These are phyloP conservation scores for Amblyteles armatorius DNA, from an alignment of 2,888 invertebrate species.

Conservation along the genomic window DNA sequence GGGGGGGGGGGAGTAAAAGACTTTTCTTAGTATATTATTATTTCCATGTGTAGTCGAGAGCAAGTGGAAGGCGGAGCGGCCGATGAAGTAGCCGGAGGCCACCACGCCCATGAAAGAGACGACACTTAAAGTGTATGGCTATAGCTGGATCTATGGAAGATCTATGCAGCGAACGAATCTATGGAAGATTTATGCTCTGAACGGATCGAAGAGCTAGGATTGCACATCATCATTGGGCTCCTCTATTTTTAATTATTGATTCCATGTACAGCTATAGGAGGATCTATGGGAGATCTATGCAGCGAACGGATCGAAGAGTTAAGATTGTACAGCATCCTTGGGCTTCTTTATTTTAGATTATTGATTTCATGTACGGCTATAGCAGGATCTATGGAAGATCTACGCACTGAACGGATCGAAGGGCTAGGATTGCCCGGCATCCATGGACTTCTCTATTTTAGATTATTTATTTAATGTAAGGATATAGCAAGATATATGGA, in stretches of 20 bases:
- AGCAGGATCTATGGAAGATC: no score
- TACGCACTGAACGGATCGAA: neutral
- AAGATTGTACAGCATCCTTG: neutral
- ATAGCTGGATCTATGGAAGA: neutral
- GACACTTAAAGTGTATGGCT: neutral
- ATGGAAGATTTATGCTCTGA: no score
- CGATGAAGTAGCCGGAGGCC: constrained; percentile 71
- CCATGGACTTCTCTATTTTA: neutral
- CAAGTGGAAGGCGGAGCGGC: constrained; percentile 74
- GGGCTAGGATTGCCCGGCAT: neutral
- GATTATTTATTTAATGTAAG: no score
- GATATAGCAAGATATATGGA: no score
- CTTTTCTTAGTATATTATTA: neutral
- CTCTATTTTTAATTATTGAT: no score
- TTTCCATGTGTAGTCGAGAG: constrained; percentile 50
- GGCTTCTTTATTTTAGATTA: neutral
- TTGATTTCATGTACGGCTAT: no score
- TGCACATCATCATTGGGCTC: no score
- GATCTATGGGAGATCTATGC: no score
- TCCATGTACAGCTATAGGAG: no score
- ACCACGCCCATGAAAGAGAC: constrained; percentile 71
- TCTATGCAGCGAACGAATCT: neutral
- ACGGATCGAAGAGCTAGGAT: no score
- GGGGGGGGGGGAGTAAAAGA: neutral
- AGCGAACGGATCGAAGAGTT: no score